Base-by-base conservation (phyloP, 2,797 vertebrate genomes). In the Mormyrops boulengeri region DNA sequence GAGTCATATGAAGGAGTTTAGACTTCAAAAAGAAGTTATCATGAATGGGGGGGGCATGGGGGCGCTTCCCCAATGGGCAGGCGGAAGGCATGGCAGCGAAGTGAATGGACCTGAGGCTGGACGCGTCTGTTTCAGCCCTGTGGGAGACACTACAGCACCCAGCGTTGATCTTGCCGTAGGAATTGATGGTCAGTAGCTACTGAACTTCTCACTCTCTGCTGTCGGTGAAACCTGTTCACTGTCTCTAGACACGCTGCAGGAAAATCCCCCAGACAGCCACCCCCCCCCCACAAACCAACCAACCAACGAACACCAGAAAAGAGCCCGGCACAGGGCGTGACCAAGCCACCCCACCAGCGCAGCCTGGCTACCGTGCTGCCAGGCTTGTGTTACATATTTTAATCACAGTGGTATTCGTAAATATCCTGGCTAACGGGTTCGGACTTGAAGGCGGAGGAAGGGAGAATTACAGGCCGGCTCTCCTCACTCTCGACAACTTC, bases 1-100 rank as follows among this genome's bases (percentile, higher is more conserved):
- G 92, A 95, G 94, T 93, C 94, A 94, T 95, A 93, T 95, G 95
- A 96, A 96, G 96, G 95, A 93, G 95, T 95, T 95, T 95, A 95
- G 95, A 95, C 94, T 92, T 93, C 95, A 95, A 94, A 94, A 95
- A 95, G 95, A 94, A 85, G 47, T 26, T 93, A 95, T 95, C 94
- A 94, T 94, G 94, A 94, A 93, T 94, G 94, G 93, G 94, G 80
- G 41, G 53, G 53, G 41, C 2, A 2, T 44, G 41, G 55, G 5
- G 6, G 8, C 19, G 14, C 17, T 49, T 57, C 49, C 30, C 9
- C 19, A 50, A 52, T 11, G n/a, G 47, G 44, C 3, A 22, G 0
- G 44, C 0, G 8, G 44, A 22, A 7, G 49, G 84, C 9, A 11
- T 50, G 49, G 11, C 49, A 30, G 47, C 1, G 0, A 14, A 38